phyloP scores from a whole-genome alignment of 2,113 vertebrate species.

The Oncorhynchus clarkii region DNA sequence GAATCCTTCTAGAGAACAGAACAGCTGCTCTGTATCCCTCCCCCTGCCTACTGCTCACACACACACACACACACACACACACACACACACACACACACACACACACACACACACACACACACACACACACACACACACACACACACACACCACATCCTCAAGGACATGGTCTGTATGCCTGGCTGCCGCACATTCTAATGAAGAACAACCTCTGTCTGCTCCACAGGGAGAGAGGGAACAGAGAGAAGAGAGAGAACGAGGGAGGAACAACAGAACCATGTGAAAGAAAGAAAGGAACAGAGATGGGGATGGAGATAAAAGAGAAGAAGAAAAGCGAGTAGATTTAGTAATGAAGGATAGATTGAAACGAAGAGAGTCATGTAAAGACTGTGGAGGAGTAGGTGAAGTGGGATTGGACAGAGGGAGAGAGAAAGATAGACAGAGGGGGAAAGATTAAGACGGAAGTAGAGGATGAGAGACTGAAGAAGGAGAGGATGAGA shows the following conservation, averaged over 20 bases:
- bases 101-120: conserved; percentile 2
- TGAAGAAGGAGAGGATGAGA: not conserved
- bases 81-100: conserved; percentile 9
- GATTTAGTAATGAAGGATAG: not conserved
- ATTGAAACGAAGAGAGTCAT: not conserved
- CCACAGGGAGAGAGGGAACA: not conserved
- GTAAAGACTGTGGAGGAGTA: no score
- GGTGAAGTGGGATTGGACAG: not conserved
- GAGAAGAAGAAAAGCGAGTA: not conserved
- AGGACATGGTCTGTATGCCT: conserved; percentile 13
- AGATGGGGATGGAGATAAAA: not conserved
- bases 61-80: conserved; percentile 1
- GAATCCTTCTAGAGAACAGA: no score
- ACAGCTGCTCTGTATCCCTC: not conserved
- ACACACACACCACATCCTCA: conserved; percentile 6
- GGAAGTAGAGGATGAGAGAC: no score
- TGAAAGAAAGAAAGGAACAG: not conserved
- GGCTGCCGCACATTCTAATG: conserved; percentile 31
- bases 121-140: conserved; percentile 9
- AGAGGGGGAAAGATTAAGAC: not conserved
- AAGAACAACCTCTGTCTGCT: not conserved
- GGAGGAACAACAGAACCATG: not conserved
- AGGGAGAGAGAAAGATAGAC: not conserved
- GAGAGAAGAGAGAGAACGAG: not conserved
- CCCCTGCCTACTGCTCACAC: not conserved